Percentiles rank a stretch among this genome's conserved stretches.
Conservation (phyloP, 2,797 vertebrate genomes). For the Spinus olivaceus region DNA sequence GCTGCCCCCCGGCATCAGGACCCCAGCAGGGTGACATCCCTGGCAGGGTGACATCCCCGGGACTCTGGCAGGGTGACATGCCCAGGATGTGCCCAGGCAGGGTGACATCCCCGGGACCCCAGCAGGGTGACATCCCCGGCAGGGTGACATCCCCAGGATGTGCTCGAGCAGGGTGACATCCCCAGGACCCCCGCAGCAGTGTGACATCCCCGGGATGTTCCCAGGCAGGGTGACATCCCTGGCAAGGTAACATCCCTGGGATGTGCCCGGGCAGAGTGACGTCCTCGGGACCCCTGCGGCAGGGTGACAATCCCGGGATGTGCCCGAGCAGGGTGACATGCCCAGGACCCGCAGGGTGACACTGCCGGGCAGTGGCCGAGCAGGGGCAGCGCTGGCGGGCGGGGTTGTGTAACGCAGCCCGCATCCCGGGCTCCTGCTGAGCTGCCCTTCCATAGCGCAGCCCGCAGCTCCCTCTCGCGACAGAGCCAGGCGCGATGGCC, state of each 20-base stretch:
- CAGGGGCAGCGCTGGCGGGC: background rate
- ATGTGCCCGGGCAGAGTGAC: no score
- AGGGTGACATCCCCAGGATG: no score
- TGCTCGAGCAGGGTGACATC: background rate
- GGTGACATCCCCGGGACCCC: no score
- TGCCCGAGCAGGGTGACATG: background rate
- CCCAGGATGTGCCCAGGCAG: no score
- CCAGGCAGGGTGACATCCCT: no score
- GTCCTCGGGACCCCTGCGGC: no score
- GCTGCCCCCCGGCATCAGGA: fast-evolving
- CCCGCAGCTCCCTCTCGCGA: conserved; percentile 27
- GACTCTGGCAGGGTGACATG: no score
- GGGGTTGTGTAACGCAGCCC: background rate
- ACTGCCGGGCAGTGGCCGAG: background rate
- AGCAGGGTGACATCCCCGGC: no score
- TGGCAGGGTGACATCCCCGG: no score
- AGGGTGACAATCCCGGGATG: background rate
- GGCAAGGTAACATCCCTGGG: no score
- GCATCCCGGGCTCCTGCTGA: background rate
- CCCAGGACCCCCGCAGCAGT: no score
- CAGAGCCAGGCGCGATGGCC: background rate
- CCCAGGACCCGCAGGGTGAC: background rate
- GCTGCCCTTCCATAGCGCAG: background rate
- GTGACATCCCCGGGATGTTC: background rate
- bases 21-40: background rate